Conservation (phyloP, 2,113 vertebrate species). For the Larimichthys polyactis region DNA sequence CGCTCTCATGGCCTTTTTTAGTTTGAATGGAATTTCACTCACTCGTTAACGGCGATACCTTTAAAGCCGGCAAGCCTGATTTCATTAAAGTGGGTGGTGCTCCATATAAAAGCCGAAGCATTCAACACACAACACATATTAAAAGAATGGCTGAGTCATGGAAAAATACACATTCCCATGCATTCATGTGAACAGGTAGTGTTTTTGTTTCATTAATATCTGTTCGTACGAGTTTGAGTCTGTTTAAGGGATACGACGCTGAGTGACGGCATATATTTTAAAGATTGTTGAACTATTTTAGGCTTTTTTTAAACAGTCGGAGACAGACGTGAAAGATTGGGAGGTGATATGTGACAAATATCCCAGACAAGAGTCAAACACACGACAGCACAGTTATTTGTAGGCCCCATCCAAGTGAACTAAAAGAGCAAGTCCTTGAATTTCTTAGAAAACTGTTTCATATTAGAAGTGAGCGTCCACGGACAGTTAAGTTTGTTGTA, state of each 20-base stretch:
- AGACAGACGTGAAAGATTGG: background rate
- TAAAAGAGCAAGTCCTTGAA: background rate
- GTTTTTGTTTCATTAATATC: conserved; percentile 27
- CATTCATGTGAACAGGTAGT: conserved; percentile 62
- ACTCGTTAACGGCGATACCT: conserved; percentile 71
- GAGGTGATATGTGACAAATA: conserved; percentile 3
- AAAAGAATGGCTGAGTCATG: conserved; percentile 48
- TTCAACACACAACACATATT: conserved; percentile 65
- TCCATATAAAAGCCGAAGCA: conserved; percentile 76
- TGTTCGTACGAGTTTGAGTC: conserved; percentile 1
- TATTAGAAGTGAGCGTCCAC: conserved; percentile 11
- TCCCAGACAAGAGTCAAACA: background rate
- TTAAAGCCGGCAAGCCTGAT: conserved; percentile 68
- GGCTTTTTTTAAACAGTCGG: background rate
- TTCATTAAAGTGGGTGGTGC: conserved; percentile 83
- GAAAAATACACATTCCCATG: conserved; percentile 70
- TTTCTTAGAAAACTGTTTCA: conserved; percentile 27
- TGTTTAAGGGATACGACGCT: background rate
- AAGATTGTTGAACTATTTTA: background rate
- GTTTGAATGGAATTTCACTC: conserved; percentile 70
- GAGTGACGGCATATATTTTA: background rate
- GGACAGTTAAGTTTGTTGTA: background rate
- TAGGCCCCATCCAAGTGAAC: conserved; percentile 13
- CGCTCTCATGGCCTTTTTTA: conserved; percentile 50
- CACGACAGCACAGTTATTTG: background rate